These are phyloP conservation scores for Arge pagana DNA, from an alignment of 2,888 invertebrate genomes.

Conservation along the genomic window DNA sequence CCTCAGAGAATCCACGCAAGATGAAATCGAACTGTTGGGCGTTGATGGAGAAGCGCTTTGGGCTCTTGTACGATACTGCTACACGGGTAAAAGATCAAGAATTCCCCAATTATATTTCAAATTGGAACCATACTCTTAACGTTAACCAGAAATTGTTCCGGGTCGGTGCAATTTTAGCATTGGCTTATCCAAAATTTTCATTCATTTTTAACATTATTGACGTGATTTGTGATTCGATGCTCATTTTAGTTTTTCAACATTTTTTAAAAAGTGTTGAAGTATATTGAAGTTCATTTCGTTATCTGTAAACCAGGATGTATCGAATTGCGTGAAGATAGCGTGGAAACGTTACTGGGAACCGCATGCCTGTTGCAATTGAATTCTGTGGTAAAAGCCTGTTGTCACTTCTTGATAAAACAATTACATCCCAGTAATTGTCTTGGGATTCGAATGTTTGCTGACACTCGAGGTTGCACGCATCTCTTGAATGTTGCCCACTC, in stretches of 20 bases:
- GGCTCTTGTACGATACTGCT: constrained; percentile 86
- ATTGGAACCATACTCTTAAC: no score
- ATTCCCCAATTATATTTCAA: no score
- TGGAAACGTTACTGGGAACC: constrained; percentile 85
- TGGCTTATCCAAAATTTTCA: no score
- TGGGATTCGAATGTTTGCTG: constrained; percentile 91
- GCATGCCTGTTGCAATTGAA: constrained; percentile 85
- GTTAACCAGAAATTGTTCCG: no score
- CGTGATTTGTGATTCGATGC: not conserved
- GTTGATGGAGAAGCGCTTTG: constrained; percentile 86
- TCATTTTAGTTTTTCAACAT: no score
- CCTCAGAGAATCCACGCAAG: constrained; percentile 79
- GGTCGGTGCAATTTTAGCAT: no score
- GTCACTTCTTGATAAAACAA: constrained; percentile 86
- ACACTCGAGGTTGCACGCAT: constrained; percentile 84
- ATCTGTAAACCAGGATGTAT: constrained; percentile 61
- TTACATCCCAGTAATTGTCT: constrained; percentile 93
- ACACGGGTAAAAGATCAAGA: constrained; percentile 79
- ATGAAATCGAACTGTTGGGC: constrained; percentile 82
- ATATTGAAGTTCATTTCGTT: no score
- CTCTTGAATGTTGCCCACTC: constrained; percentile 81
- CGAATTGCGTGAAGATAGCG: constrained; percentile 88
- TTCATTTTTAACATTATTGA: not conserved
- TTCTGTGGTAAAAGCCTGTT: constrained; percentile 88
- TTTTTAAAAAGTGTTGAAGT: constrained; percentile 2